Evolutionary conservation across 2,888 invertebrate species (phyloP).

Genomic region (Dynastes hyllus): DNA sequence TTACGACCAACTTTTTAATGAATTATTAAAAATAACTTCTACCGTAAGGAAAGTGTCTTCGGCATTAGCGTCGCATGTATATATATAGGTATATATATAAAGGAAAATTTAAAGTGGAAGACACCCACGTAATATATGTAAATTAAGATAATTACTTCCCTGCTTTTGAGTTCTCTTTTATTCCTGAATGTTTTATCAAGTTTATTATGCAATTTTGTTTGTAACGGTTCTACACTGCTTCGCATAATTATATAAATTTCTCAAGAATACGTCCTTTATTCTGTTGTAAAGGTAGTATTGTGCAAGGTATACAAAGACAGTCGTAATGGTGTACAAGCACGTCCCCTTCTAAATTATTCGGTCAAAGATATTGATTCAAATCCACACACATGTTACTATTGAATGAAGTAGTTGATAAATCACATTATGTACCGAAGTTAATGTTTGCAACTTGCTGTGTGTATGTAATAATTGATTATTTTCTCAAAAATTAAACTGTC

Average conservation of each 20-base stretch:
- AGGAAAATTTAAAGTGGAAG: conserved; percentile 21
- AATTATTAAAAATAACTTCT: conserved; percentile 37
- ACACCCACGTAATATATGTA: conserved; percentile 5
- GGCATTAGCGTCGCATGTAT: background rate
- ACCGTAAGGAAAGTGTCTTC: background rate
- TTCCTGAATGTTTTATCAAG: conserved; percentile 3
- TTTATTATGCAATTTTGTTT: conserved; percentile 4
- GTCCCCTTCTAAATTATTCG: too few relatives aligned
- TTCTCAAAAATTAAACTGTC: too few relatives aligned
- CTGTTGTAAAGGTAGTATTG: too few relatives aligned
- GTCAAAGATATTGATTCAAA: too few relatives aligned
- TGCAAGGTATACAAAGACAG: too few relatives aligned
- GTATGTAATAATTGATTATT: too few relatives aligned
- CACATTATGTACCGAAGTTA: too few relatives aligned
- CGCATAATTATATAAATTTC: background rate
- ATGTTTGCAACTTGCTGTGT: too few relatives aligned
- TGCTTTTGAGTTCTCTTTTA: conserved; percentile 8
- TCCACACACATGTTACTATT: too few relatives aligned
- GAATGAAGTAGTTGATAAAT: too few relatives aligned
- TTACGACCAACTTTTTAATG: conserved; percentile 31
- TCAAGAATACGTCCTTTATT: background rate
- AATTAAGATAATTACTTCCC: conserved; percentile 9
- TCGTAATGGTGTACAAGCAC: too few relatives aligned
- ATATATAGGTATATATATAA: background rate
- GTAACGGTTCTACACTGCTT: background rate